Percentiles rank a stretch among this genome's conserved stretches.
phyloP scores from a whole-genome alignment of 2,797 vertebrate species.

The Brotula barbata region DNA sequence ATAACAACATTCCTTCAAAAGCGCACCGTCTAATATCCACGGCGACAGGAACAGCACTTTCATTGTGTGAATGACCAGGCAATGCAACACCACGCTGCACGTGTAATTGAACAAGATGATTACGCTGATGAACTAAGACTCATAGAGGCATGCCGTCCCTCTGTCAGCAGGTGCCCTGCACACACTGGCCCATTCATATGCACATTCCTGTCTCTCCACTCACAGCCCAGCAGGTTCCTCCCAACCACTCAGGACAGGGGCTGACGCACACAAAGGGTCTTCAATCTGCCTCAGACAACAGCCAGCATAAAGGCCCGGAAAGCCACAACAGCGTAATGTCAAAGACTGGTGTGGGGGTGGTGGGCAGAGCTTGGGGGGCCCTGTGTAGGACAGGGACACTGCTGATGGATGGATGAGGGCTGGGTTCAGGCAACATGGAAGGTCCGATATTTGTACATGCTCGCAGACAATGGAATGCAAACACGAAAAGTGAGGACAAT shows the following conservation, averaged over 20 bases:
- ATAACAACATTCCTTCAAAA: slow-evolving; percentile 34
- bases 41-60: slow-evolving; percentile 44
- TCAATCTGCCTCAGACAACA: slow-evolving; percentile 79
- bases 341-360: slow-evolving; percentile 62
- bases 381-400: slow-evolving; percentile 51
- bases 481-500: slow-evolving; percentile 73
- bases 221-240: slow-evolving; percentile 69
- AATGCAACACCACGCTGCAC: slow-evolving; percentile 56
- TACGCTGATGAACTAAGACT: slow-evolving; percentile 68
- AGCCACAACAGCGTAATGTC: slow-evolving; percentile 72
- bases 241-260: slow-evolving; percentile 71
- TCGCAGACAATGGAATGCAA: slow-evolving; percentile 76
- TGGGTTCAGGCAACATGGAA: slow-evolving; percentile 49
- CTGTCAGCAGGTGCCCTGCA: slow-evolving; percentile 76
- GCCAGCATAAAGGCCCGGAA: slow-evolving; percentile 78
- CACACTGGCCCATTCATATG: slow-evolving; percentile 75
- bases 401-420: slow-evolving; percentile 77
- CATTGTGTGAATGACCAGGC: slow-evolving; percentile 52
- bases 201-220: slow-evolving; percentile 76
- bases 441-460: slow-evolving; percentile 78
- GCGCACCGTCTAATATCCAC: slow-evolving; percentile 40
- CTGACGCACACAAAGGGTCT: slow-evolving; percentile 74
- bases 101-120: slow-evolving; percentile 74
- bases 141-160: slow-evolving; percentile 57
- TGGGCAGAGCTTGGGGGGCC: slow-evolving; percentile 53